Conservation (phyloP, 2,888 invertebrate species). For the Norana najaformis region DNA sequence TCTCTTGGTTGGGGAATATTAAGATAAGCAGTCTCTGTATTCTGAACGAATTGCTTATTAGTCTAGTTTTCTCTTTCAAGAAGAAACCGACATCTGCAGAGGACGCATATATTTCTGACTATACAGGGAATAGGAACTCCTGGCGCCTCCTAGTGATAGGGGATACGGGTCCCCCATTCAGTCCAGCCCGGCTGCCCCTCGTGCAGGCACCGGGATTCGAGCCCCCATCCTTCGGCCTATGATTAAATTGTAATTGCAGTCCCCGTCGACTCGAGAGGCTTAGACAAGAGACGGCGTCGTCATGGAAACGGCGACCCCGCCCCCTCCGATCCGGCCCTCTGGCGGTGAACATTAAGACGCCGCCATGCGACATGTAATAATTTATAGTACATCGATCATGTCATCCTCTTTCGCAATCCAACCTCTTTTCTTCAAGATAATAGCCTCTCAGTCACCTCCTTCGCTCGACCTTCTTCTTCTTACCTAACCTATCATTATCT, state of each 20-base stretch:
- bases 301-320: background rate
- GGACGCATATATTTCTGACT: background rate
- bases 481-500: conserved; percentile 13
- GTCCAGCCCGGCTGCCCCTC: background rate
- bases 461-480: background rate
- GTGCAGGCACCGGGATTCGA: background rate
- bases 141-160: background rate
- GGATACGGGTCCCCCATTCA: background rate
- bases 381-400: conserved; percentile 7
- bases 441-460: background rate
- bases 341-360: background rate
- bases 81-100: too few species aligned
- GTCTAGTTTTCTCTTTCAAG: background rate
- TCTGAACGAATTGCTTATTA: background rate
- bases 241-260: conserved; percentile 13
- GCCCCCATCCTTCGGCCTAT: background rate
- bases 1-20: too few species aligned
- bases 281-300: background rate
- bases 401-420: background rate
- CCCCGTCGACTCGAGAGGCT: background rate
- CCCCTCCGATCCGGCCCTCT: conserved; percentile 5
- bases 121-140: background rate
- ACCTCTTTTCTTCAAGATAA: conserved; percentile 13
- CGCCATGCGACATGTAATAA: background rate
- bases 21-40: too few species aligned